These are phyloP conservation scores for Cephus runcator DNA, from an alignment of 2,888 invertebrate genomes.

Conservation along the genomic window DNA sequence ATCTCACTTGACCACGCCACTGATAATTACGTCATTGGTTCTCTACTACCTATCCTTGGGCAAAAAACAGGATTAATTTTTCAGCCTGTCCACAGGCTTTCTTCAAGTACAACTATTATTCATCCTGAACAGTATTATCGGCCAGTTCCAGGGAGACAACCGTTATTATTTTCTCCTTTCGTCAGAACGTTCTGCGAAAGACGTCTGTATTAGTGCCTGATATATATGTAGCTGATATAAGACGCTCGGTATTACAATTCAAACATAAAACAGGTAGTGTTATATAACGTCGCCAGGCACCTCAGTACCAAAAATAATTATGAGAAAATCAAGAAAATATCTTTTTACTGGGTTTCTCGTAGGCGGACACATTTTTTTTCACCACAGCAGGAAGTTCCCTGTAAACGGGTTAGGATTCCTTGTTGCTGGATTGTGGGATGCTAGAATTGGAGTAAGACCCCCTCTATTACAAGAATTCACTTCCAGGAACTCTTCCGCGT, in stretches of 20 bases:
- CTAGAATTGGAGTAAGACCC: not conserved
- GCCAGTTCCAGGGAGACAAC: not conserved
- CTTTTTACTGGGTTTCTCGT: not conserved
- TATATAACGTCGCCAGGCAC: not conserved
- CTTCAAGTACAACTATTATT: not conserved
- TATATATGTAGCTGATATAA: not conserved
- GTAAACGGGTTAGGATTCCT: conserved; percentile 14
- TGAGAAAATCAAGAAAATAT: not conserved
- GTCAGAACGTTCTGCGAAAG: not conserved
- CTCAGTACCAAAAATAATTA: not conserved
- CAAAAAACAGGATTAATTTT: not conserved
- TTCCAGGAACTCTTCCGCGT: conserved; percentile 20
- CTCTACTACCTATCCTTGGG: not conserved
- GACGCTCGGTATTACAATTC: not conserved
- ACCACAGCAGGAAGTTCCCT: conserved; percentile 5
- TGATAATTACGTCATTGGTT: not conserved
- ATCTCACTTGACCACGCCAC: too few species aligned
- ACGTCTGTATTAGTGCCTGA: not conserved
- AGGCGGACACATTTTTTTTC: conserved; percentile 5
- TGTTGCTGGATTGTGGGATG: conserved; percentile 3
- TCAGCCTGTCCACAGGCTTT: not conserved
- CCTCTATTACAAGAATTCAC: not conserved
- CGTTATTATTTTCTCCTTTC: not conserved
- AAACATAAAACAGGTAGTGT: not conserved
- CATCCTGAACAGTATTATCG: not conserved